A percentile compares a stretch with the other conserved stretches of the same genome.
Conservation (phyloP, 2,797 vertebrate genomes). For the Melanotaenia trifasciata region DNA sequence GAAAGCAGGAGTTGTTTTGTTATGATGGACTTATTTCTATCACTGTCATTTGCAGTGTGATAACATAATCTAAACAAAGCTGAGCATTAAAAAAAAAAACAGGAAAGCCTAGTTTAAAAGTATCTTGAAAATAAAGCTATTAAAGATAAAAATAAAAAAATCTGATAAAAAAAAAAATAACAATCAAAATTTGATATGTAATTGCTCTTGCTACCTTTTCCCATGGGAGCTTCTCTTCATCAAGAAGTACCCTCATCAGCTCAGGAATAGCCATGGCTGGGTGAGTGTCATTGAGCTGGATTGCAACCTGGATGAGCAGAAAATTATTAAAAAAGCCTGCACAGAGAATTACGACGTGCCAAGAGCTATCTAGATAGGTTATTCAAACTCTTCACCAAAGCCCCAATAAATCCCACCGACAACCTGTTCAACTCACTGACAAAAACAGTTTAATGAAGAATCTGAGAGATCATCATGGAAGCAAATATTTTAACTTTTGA, state of each 20-base stretch:
- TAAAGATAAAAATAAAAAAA: background rate
- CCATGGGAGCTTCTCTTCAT: conserved; percentile 92
- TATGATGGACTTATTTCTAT: background rate
- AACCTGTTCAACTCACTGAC: conserved; percentile 47
- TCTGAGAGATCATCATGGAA: conserved; percentile 41
- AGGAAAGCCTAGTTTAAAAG: background rate
- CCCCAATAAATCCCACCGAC: conserved; percentile 32
- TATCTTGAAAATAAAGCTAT: background rate
- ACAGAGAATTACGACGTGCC: conserved; percentile 11
- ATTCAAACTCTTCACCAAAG: conserved; percentile 37
- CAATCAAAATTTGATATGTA: background rate
- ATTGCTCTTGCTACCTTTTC: conserved; percentile 83
- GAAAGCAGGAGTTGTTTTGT: background rate
- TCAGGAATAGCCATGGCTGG: conserved; percentile 96
- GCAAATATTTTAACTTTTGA: conserved; percentile 59
- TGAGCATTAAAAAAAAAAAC: background rate
- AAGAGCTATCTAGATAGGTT: conserved; percentile 19
- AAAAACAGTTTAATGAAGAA: conserved; percentile 49
- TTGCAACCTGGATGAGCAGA: conserved; percentile 88
- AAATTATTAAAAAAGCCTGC: conserved; percentile 30
- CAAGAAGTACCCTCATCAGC: conserved; percentile 94
- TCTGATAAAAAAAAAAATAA: too few relatives aligned
- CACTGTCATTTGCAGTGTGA: background rate
- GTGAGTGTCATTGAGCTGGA: conserved; percentile 98
- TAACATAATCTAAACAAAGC: background rate